A percentile compares a stretch with the other conserved stretches of the same genome.
These are phyloP conservation scores for Hoplodrina ambigua DNA, from an alignment of 2,888 invertebrate species.

Conservation along the genomic window DNA sequence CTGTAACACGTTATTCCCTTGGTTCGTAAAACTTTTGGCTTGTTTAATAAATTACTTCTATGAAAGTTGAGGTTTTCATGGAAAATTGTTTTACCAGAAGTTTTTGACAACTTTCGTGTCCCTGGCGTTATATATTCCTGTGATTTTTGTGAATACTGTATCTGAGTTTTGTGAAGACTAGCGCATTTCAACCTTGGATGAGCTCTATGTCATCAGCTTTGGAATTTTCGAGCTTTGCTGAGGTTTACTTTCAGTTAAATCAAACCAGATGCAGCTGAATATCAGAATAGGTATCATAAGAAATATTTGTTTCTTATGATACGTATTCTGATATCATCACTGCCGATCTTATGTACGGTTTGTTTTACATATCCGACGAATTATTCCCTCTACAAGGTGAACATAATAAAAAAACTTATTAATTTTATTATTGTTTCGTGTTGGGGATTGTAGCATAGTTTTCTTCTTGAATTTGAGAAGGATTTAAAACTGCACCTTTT, in stretches of 20 bases:
- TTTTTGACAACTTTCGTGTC: conserved; percentile 29
- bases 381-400: too few relatives aligned
- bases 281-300: neutral
- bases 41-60: conserved; percentile 19
- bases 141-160: neutral
- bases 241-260: neutral
- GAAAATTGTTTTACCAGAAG: conserved; percentile 25
- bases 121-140: neutral
- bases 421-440: too few relatives aligned
- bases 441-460: too few relatives aligned
- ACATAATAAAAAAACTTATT: too few relatives aligned
- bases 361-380: too few relatives aligned
- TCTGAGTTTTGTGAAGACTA: too few relatives aligned
- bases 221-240: neutral
- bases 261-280: neutral
- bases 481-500: too few relatives aligned
- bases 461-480: too few relatives aligned
- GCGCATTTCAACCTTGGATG: too few relatives aligned
- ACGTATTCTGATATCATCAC: too few relatives aligned
- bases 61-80: conserved; percentile 7
- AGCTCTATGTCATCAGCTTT: neutral
- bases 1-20: conserved; percentile 10
- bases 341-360: neutral
- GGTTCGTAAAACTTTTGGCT: conserved; percentile 22
- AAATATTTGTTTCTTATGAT: too few relatives aligned